These are phyloP conservation scores for Papilio helenus DNA, from an alignment of 1,140 invertebrate species.

Conservation along the genomic window DNA sequence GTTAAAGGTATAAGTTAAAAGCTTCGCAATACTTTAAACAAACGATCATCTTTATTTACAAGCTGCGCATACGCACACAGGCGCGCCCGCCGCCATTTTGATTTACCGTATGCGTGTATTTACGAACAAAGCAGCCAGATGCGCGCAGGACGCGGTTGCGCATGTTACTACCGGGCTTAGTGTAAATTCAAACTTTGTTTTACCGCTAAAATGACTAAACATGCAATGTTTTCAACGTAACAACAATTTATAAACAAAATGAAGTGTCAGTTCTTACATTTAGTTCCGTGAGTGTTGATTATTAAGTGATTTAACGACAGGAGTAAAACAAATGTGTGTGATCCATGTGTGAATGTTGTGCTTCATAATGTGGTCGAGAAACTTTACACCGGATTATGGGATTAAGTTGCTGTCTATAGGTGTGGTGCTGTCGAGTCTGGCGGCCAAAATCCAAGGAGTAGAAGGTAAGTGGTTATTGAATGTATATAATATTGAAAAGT, in stretches of 20 bases:
- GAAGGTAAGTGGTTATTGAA: slow-evolving; percentile 69
- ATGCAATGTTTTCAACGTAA: slow-evolving; percentile 71
- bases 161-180: slow-evolving; percentile 74
- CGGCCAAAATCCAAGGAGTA: slow-evolving; percentile 68
- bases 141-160: slow-evolving; percentile 81
- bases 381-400: slow-evolving; percentile 82
- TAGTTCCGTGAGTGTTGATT: slow-evolving; percentile 80
- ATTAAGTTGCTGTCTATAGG: slow-evolving; percentile 72
- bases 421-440: slow-evolving; percentile 65
- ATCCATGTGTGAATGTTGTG: slow-evolving; percentile 82
- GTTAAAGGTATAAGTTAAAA: slow-evolving; percentile 44
- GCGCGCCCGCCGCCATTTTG: slow-evolving; percentile 74
- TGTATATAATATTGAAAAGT: slow-evolving; percentile 54
- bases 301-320: slow-evolving; percentile 74
- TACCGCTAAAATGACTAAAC: slow-evolving; percentile 80
- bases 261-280: slow-evolving; percentile 81
- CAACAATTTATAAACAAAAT: slow-evolving; percentile 80
- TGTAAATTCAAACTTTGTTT: slow-evolving; percentile 71
- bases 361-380: slow-evolving; percentile 81
- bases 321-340: slow-evolving; percentile 82
- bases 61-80: slow-evolving; percentile 74
- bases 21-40: slow-evolving; percentile 44
- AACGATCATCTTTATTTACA: slow-evolving; percentile 51
- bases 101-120: slow-evolving; percentile 80
- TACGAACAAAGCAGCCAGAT: slow-evolving; percentile 82